These are phyloP conservation scores for Callopanchax toddi DNA, from an alignment of 2,113 vertebrate species.

Conservation along the genomic window DNA sequence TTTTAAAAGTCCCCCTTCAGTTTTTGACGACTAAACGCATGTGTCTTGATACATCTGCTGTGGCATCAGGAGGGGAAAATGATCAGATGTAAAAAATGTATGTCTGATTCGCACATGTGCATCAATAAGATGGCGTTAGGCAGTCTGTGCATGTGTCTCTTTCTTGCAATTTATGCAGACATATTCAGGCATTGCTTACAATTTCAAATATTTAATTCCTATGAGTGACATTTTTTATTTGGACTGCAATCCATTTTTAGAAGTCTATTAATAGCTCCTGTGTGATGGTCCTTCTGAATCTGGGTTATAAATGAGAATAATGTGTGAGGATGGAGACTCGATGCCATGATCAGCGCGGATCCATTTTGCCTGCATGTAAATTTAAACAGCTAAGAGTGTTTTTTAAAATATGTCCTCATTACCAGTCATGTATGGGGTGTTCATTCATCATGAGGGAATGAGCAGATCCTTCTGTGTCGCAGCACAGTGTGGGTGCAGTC, in stretches of 20 bases:
- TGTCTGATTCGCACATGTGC: slow-evolving; percentile 27
- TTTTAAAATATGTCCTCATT: neutral
- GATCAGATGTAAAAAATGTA: slow-evolving; percentile 18
- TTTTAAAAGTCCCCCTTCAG: slow-evolving; percentile 16
- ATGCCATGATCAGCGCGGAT: slow-evolving; percentile 33
- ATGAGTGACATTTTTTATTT: neutral
- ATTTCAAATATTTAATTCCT: neutral
- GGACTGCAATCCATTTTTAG: neutral
- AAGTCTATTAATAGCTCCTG: neutral
- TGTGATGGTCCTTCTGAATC: slow-evolving; percentile 2
- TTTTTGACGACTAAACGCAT: neutral
- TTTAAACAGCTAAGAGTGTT: slow-evolving; percentile 10
- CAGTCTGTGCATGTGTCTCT: neutral
- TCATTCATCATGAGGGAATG: neutral
- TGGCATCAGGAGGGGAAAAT: slow-evolving; percentile 35
- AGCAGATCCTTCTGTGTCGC: slow-evolving; percentile 3
- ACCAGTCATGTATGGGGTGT: neutral
- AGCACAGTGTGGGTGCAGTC: slow-evolving; percentile 43
- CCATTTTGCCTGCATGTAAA: slow-evolving; percentile 50
- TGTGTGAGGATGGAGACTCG: slow-evolving; percentile 18
- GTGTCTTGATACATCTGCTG: neutral
- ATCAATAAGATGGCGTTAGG: slow-evolving; percentile 24
- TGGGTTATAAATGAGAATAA: slow-evolving; percentile 9
- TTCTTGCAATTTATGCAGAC: neutral
- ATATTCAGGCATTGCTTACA: neutral